A percentile compares a stretch with the other conserved stretches of the same genome.
Conservation (phyloP, 2,113 vertebrate species). For the human (Homo sapiens) region DNA sequence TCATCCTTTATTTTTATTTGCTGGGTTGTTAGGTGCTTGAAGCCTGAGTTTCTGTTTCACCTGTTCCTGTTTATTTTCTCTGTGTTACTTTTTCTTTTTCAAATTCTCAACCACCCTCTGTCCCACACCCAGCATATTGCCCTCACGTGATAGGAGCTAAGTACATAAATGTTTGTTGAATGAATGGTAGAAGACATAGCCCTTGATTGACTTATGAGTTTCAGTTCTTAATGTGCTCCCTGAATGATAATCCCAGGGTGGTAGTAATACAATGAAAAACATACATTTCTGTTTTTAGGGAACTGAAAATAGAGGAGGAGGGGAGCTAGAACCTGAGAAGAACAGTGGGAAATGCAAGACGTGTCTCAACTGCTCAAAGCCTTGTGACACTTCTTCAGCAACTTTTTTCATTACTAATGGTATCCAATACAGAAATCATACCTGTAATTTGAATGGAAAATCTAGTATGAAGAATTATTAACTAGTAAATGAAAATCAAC, state of each 20-base stretch:
- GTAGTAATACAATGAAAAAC: rapidly evolving
- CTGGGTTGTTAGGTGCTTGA: not conserved
- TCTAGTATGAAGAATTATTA: not conserved
- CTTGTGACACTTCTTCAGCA: not conserved
- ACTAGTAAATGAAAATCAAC: not conserved
- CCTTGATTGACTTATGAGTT: not conserved
- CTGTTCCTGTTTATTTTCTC: not conserved
- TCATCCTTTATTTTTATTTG: not conserved
- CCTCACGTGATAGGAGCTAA: not conserved
- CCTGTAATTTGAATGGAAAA: not conserved
- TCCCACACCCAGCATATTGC: not conserved
- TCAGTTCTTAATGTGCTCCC: not conserved
- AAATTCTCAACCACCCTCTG: not conserved
- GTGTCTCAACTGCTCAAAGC: rapidly evolving
- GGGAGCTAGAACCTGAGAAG: not conserved
- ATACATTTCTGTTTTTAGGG: not conserved
- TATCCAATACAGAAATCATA: not conserved
- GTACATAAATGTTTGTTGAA: not conserved
- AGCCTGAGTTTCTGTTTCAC: not conserved
- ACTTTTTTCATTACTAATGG: not conserved
- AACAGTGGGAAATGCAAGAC: not conserved
- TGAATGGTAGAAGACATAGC: not conserved
- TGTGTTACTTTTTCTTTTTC: not conserved
- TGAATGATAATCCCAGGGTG: not conserved
- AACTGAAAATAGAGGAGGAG: not conserved